A percentile compares a stretch with the other conserved stretches of the same genome.
Evolutionary conservation across 2,113 vertebrate species (phyloP).

Genomic region (Thalassarche chlororhynchos): DNA sequence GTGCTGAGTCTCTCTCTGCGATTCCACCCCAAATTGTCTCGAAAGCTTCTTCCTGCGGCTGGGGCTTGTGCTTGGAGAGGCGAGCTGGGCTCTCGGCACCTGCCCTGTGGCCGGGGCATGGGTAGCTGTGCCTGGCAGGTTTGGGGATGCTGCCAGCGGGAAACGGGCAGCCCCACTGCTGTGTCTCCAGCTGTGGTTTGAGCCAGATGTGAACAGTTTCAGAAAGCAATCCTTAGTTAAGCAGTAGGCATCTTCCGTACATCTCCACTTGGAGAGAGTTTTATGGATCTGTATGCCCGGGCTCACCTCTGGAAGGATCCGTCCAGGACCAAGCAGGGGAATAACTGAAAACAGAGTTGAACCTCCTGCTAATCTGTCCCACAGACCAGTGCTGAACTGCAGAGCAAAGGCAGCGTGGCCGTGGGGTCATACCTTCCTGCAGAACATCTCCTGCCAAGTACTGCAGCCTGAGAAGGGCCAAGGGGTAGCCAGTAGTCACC

Average conservation of each 20-base stretch:
- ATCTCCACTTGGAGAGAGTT: neutral
- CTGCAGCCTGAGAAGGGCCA: neutral
- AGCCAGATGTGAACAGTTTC: neutral
- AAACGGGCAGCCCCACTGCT: neutral
- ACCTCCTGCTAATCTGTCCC: neutral
- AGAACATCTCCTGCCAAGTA: neutral
- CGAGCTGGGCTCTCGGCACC: fast-evolving
- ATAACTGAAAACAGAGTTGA: neutral
- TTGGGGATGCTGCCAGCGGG: neutral
- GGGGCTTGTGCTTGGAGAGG: neutral
- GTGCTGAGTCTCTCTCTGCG: neutral
- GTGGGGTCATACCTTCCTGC: neutral
- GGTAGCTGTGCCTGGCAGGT: neutral
- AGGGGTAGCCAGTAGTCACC: neutral
- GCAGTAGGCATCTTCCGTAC: neutral
- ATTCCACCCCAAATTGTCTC: neutral
- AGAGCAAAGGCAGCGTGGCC: neutral
- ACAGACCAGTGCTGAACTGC: neutral
- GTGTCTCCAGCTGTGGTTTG: neutral
- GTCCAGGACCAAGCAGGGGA: neutral
- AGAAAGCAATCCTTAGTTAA: neutral
- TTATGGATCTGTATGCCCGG: neutral
- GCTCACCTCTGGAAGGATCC: neutral
- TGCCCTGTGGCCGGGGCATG: fast-evolving
- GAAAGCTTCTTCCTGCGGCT: neutral